These are phyloP conservation scores for Mus minutoides DNA, from an alignment of 2,797 vertebrate species.

Conservation along the genomic window DNA sequence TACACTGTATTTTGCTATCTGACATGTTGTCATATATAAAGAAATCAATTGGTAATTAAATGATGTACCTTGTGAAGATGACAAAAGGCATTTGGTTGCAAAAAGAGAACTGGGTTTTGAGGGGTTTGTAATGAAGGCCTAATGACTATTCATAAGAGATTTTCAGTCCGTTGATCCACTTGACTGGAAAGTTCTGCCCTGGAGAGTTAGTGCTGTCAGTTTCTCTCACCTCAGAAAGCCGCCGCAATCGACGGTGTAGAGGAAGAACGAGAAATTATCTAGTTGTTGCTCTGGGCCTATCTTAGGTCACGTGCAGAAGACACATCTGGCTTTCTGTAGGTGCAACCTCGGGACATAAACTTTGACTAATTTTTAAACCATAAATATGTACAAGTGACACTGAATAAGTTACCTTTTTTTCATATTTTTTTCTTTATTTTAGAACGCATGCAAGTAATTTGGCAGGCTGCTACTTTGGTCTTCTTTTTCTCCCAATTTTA, in stretches of 20 bases:
- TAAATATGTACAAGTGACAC: conserved; percentile 90
- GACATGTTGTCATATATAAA: conserved; percentile 98
- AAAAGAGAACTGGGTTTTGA: conserved; percentile 95
- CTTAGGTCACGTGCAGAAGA: conserved; percentile 96
- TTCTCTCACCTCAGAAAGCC: conserved; percentile 99
- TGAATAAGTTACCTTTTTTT: conserved; percentile 91
- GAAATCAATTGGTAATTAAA: conserved; percentile 99
- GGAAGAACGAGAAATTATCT: conserved; percentile 97
- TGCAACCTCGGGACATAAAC: conserved; percentile 94
- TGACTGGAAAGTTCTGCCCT: conserved; percentile 99
- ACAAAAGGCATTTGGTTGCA: conserved; percentile 98
- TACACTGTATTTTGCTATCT: conserved; percentile 96
- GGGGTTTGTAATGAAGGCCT: conserved; percentile 99
- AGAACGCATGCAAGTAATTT: conserved; percentile 63
- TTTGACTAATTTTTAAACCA: conserved; percentile 93
- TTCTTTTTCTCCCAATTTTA: conserved; percentile 65
- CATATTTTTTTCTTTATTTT: conserved; percentile 85
- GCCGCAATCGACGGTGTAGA: conserved; percentile 94
- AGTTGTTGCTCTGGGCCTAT: conserved; percentile 92
- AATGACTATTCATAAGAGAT: conserved; percentile 99
- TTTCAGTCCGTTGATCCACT: conserved; percentile 98
- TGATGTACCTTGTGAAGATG: conserved; percentile 99
- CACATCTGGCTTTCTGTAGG: conserved; percentile 98
- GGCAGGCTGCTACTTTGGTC: conserved; percentile 74
- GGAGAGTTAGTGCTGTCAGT: conserved; percentile 99